These are phyloP conservation scores for Sminthopsis crassicaudata DNA, from an alignment of 2,113 vertebrate species.

Conservation along the genomic window DNA sequence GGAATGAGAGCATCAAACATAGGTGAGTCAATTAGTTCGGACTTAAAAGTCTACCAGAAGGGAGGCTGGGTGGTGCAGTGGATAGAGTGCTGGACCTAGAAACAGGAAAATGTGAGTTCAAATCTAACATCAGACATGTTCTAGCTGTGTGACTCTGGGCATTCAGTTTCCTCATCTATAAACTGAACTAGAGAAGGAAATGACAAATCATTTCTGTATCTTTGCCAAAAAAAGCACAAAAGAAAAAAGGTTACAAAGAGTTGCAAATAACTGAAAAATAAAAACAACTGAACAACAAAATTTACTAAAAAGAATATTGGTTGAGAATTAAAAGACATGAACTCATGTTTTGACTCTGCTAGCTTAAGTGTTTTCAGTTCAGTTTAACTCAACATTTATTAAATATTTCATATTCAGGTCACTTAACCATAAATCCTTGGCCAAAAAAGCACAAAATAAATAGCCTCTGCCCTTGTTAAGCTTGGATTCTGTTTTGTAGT, in stretches of 20 bases:
- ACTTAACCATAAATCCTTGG: neutral
- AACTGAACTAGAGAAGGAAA: no score
- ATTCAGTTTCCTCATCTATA: no score
- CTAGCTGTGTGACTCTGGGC: no score
- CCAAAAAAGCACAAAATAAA: neutral
- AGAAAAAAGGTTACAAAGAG: no score
- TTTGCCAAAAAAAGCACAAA: no score
- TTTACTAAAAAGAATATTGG: neutral
- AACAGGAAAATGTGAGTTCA: no score
- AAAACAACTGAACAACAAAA: neutral
- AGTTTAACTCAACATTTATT: no score
- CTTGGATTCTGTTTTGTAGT: neutral
- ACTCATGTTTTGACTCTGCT: neutral
- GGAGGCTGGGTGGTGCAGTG: neutral
- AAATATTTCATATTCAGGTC: neutral
- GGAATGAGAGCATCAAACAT: neutral
- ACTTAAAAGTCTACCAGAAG: conserved; percentile 19
- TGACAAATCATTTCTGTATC: no score
- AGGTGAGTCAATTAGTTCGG: conserved; percentile 3
- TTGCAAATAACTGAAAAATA: neutral
- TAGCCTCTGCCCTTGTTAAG: neutral
- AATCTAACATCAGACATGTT: no score
- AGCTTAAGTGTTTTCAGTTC: neutral
- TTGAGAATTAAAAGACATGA: neutral
- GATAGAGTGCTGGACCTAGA: no score